phyloP scores from a whole-genome alignment of 1,140 invertebrate species.

The Drosophila melanica region DNA sequence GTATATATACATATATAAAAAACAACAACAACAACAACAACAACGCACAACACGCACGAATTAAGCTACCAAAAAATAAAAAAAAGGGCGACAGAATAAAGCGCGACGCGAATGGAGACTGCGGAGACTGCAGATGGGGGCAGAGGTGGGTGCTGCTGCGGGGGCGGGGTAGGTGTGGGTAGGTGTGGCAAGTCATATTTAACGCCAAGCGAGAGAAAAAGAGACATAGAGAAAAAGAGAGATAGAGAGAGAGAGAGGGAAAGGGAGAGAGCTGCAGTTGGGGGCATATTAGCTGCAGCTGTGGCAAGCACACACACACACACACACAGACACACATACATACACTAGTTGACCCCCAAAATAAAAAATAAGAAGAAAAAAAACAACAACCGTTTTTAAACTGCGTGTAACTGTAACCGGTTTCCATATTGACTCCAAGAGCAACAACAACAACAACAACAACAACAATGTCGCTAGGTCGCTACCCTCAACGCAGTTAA shows the following conservation, averaged over 20 bases:
- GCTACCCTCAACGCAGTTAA: conserved; percentile 31
- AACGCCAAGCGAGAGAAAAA: conserved; percentile 25
- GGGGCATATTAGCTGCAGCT: conserved; percentile 18
- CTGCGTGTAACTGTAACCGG: conserved; percentile 70
- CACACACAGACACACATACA: not conserved
- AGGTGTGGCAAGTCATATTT: conserved; percentile 37
- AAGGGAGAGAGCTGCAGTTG: not conserved
- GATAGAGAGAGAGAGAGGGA: not conserved
- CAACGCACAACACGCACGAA: conserved; percentile 59
- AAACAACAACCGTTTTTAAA: conserved; percentile 57
- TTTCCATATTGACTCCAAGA: conserved; percentile 47
- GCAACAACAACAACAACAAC: conserved; percentile 3
- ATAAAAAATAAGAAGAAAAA: conserved; percentile 41
- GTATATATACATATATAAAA: conserved; percentile 43
- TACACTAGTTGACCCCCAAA: conserved; percentile 65
- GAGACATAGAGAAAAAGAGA: too few relatives aligned
- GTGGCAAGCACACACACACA: conserved; percentile 26
- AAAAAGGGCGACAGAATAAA: conserved; percentile 71
- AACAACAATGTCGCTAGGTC: conserved; percentile 21
- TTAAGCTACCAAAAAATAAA: conserved; percentile 63
- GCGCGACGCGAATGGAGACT: too few relatives aligned
- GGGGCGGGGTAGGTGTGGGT: conserved; percentile 3
- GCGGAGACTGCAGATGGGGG: too few relatives aligned
- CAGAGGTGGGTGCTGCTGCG: not conserved
- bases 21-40: too few relatives aligned